These are phyloP conservation scores for Ostrea edulis DNA, from an alignment of 1,140 invertebrate genomes.

Conservation along the genomic window DNA sequence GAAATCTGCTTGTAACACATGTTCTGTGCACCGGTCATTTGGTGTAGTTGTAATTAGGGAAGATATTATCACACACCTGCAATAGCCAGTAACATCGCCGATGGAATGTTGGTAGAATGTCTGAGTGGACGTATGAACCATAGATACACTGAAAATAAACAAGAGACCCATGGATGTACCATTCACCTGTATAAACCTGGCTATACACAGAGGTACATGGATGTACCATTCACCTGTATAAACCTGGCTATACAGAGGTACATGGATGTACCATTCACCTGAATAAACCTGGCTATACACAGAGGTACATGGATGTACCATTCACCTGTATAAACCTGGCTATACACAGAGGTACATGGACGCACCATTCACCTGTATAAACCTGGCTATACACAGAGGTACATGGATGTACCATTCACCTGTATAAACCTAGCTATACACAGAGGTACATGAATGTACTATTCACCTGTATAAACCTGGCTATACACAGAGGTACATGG, in stretches of 20 bases:
- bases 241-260: not conserved
- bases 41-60: not conserved
- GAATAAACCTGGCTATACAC: too few species aligned
- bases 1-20: not conserved
- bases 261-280: too few species aligned
- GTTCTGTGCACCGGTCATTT: not conserved
- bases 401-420: too few species aligned
- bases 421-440: too few species aligned
- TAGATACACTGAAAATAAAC: conserved; percentile 85
- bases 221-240: too few species aligned
- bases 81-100: conserved; percentile 97
- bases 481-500: not conserved
- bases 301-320: not conserved
- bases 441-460: not conserved
- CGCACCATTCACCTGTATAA: not conserved
- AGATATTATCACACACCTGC: conserved; percentile 85
- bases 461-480: too few species aligned
- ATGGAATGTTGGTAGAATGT: conserved; percentile 98
- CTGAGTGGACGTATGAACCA: conserved; percentile 98
- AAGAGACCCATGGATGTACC: not conserved
- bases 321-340: too few species aligned
- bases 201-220: too few species aligned
- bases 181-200: too few species aligned
- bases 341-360: not conserved
- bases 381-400: not conserved